These are phyloP conservation scores for Cheilosia urbana DNA, from an alignment of 2,888 invertebrate genomes.

Conservation along the genomic window DNA sequence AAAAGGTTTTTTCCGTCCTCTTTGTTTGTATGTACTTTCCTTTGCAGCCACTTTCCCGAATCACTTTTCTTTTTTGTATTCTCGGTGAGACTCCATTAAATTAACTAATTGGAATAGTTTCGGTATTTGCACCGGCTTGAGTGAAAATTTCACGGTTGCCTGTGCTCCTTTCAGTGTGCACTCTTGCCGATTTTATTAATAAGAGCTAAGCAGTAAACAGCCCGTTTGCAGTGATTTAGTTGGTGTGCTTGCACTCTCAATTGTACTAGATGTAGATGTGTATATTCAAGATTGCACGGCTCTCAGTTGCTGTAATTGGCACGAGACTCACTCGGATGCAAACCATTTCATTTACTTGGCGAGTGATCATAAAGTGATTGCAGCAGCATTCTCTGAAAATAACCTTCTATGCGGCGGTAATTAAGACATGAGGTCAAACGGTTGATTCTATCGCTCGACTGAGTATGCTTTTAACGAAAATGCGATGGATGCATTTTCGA, in stretches of 20 bases:
- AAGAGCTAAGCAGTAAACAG: not conserved
- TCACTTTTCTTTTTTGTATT: slow-evolving; percentile 13
- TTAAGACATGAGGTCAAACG: slow-evolving; percentile 55
- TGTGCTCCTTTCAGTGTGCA: slow-evolving; percentile 24
- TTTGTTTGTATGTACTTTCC: slow-evolving; percentile 13
- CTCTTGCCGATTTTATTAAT: not conserved
- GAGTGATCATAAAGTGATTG: slow-evolving; percentile 47
- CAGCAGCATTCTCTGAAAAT: slow-evolving; percentile 30
- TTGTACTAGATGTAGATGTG: slow-evolving; percentile 15
- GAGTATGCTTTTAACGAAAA: slow-evolving; percentile 30
- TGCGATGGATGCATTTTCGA: slow-evolving; percentile 41
- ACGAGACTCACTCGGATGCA: slow-evolving; percentile 59
- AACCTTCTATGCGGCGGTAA: slow-evolving; percentile 34
- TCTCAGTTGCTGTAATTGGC: slow-evolving; percentile 43
- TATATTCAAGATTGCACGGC: slow-evolving; percentile 26
- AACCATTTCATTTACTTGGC: slow-evolving; percentile 66
- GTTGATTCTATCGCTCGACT: slow-evolving; percentile 6
- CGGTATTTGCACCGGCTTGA: slow-evolving; percentile 49
- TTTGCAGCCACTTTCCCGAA: slow-evolving; percentile 46
- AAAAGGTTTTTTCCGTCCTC: slow-evolving; percentile 41
- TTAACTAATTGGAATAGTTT: slow-evolving; percentile 66
- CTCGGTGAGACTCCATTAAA: slow-evolving; percentile 50
- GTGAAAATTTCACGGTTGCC: slow-evolving; percentile 65
- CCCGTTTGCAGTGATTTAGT: slow-evolving; percentile 1
- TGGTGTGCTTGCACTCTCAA: slow-evolving; percentile 26